These are phyloP conservation scores for Bombus confusus DNA, from an alignment of 1,140 invertebrate genomes.

Conservation along the genomic window DNA sequence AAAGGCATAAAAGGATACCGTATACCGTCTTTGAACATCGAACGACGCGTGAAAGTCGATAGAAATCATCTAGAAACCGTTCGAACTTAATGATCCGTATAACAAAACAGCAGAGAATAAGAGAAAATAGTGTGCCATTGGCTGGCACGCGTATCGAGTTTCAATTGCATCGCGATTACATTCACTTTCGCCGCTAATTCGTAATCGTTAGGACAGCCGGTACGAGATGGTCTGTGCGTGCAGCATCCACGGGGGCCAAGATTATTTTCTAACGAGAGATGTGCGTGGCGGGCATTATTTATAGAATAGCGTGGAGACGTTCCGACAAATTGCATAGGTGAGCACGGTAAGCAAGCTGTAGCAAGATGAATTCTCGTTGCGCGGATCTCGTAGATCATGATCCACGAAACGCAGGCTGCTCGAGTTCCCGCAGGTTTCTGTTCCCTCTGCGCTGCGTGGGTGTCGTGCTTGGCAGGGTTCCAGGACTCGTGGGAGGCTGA, in stretches of 20 bases:
- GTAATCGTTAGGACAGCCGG: constrained; percentile 36
- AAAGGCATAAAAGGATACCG: neutral
- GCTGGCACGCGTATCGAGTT: constrained; percentile 18
- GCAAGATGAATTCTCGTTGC: constrained; percentile 57
- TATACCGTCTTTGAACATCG: neutral
- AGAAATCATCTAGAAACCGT: neutral
- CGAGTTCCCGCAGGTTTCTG: constrained; percentile 66
- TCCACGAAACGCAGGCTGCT: constrained; percentile 60
- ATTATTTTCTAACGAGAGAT: constrained; percentile 52
- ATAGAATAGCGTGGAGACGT: constrained; percentile 52
- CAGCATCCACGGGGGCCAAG: neutral
- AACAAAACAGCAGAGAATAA: neutral
- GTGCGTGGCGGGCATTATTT: constrained; percentile 35
- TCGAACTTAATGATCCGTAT: neutral
- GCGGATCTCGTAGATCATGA: constrained; percentile 62
- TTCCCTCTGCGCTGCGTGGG: constrained; percentile 74
- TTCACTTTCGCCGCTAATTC: constrained; percentile 45
- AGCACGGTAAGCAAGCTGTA: constrained; percentile 37
- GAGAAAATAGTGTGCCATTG: neutral
- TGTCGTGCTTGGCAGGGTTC: constrained; percentile 77
- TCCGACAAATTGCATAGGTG: constrained; percentile 53
- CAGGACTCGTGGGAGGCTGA: constrained; percentile 82
- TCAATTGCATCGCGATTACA: constrained; percentile 12
- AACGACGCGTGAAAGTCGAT: neutral
- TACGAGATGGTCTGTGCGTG: neutral